Evolutionary conservation across 1,140 invertebrate genomes (phyloP), one percentile per base, ranked within the genome.

Genomic region (Periplaneta americana): DNA sequence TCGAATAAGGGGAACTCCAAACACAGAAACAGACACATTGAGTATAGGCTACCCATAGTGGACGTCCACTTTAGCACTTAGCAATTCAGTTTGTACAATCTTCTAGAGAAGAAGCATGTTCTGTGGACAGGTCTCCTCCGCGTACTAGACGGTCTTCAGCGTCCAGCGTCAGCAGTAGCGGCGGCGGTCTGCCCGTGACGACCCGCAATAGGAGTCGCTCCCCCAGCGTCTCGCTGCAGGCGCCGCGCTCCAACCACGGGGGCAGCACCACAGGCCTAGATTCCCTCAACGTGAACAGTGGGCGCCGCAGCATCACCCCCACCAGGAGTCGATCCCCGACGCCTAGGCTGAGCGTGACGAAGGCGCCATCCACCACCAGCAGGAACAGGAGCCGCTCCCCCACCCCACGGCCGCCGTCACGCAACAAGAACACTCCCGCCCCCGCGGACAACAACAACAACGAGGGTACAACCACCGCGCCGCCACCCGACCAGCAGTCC

Each of bases 51-150:
- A n/a, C n/a, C n/a, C n/a, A n/a, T n/a, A n/a, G n/a, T n/a, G n/a
- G n/a, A n/a, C n/a, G n/a, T n/a, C n/a, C n/a, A n/a, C n/a, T n/a
- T n/a, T n/a, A n/a, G n/a, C n/a, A n/a, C n/a, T n/a, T n/a, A n/a
- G n/a, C n/a, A n/a, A n/a, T n/a, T n/a, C n/a, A n/a, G n/a, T n/a
- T n/a, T n/a, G n/a, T n/a, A n/a, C n/a, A n/a, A n/a, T n/a, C n/a
- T n/a, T n/a, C n/a, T n/a, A n/a, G n/a, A n/a, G n/a, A n/a, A n/a
- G n/a, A n/a, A n/a, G n/a, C n/a, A n/a, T n/a, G n/a, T n/a, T n/a
- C n/a, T n/a, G n/a, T n/a, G n/a, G n/a, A 36, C 76, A 91, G 90
- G 88, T 91, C 90, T 86, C 90, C 90, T 84, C 90, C 90, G 79
- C 87, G 90, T 84, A 91, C 90, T 28, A 88, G 90, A 80, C 87